Evolutionary conservation across 2,888 invertebrate species (phyloP).

Genomic region (Anoplius nigerrimus): DNA sequence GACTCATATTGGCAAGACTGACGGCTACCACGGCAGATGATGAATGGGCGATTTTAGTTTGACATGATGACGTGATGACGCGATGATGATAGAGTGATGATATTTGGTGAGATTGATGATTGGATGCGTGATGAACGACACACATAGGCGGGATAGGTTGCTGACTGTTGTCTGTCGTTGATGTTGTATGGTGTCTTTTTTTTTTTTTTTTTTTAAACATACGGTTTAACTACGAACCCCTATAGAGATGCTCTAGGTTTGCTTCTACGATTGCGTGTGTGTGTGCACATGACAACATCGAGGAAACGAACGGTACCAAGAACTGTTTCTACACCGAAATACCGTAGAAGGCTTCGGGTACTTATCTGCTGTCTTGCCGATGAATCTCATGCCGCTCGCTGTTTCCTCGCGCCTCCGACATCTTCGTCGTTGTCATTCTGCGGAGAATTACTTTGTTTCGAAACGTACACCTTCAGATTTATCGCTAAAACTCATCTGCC

Average conservation of each 20-base stretch:
- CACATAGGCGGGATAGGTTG: conserved; percentile 15
- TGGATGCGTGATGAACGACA: conserved; percentile 11
- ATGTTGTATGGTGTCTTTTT: conserved; percentile 31
- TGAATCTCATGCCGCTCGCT: conserved; percentile 17
- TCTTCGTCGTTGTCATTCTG: conserved; percentile 31
- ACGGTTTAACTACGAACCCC: conserved; percentile 42
- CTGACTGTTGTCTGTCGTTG: conserved; percentile 25
- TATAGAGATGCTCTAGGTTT: conserved; percentile 59
- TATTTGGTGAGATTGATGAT: conserved; percentile 28
- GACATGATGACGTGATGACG: conserved; percentile 1
- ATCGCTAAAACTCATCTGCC: neutral
- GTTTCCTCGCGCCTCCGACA: conserved; percentile 19
- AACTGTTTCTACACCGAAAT: conserved; percentile 47
- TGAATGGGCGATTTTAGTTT: too few relatives aligned
- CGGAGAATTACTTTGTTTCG: neutral
- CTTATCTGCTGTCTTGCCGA: conserved; percentile 59
- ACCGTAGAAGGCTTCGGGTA: conserved; percentile 53
- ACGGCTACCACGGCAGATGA: too few relatives aligned
- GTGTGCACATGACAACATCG: conserved; percentile 63
- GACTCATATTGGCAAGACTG: too few relatives aligned
- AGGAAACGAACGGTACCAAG: conserved; percentile 56
- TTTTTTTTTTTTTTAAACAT: conserved; percentile 29
- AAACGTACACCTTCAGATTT: too few relatives aligned
- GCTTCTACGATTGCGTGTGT: conserved; percentile 56
- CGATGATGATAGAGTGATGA: conserved; percentile 22